Conservation (phyloP, 2,113 vertebrate species). For the Notiomystis cincta region DNA sequence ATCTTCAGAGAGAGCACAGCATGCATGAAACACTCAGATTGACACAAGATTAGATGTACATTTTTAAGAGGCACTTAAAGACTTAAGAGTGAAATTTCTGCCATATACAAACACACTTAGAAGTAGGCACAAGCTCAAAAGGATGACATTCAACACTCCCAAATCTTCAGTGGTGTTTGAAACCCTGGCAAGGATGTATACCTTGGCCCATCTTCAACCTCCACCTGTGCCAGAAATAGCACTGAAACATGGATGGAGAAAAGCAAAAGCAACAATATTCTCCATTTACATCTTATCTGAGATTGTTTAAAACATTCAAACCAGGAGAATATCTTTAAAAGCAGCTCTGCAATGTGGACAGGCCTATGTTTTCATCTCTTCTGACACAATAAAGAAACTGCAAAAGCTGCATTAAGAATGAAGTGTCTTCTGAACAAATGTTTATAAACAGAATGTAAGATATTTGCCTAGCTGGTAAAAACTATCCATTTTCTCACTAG, state of each 20-base stretch:
- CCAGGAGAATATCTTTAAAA: neutral
- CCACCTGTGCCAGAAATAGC: neutral
- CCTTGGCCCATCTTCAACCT: neutral
- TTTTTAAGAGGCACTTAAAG: neutral
- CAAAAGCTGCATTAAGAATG: neutral
- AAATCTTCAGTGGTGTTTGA: neutral
- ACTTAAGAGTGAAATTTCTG: neutral
- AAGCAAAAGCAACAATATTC: neutral
- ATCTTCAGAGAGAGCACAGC: neutral
- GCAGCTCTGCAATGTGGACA: neutral
- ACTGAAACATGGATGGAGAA: neutral
- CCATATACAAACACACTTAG: neutral
- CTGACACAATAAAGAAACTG: neutral
- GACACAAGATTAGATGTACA: neutral
- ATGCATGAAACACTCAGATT: neutral
- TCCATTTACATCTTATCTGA: fast-evolving
- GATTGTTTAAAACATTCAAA: neutral
- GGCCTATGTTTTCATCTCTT: neutral
- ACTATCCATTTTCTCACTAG: neutral
- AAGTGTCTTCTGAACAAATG: neutral
- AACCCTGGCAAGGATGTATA: neutral
- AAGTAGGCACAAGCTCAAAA: neutral
- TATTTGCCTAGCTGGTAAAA: neutral
- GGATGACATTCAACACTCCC: neutral
- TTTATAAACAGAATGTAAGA: neutral